A percentile compares a stretch with the other conserved stretches of the same genome.
Conservation (phyloP, 2,888 invertebrate genomes). For the Perdita meconis region DNA sequence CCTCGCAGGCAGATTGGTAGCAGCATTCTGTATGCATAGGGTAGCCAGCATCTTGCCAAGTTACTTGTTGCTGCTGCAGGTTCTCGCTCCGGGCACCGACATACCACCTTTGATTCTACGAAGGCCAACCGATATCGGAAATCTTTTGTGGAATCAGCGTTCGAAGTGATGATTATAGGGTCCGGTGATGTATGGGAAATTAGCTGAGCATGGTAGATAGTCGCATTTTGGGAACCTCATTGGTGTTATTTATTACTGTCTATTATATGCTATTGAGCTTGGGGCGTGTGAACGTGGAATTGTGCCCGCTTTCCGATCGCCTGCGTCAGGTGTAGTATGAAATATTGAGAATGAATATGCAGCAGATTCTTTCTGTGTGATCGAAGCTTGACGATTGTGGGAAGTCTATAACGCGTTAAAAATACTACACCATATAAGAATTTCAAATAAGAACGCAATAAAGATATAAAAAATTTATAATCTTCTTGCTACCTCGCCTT, state of each 20-base stretch:
- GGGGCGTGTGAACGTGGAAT: constrained; percentile 1
- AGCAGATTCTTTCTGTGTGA: too few species aligned
- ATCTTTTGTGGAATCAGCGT: constrained; percentile 66
- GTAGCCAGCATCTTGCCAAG: constrained; percentile 77
- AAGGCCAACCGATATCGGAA: constrained; percentile 73
- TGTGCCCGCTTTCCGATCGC: neutral
- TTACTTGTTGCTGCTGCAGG: constrained; percentile 72
- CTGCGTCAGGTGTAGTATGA: neutral
- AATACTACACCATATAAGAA: too few species aligned
- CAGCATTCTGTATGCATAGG: constrained; percentile 84
- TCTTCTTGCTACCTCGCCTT: too few species aligned
- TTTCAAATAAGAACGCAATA: too few species aligned
- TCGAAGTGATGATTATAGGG: constrained; percentile 64
- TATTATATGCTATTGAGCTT: constrained; percentile 2
- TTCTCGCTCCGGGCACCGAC: constrained; percentile 75
- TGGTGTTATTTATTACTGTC: constrained; percentile 30
- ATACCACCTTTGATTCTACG: constrained; percentile 74
- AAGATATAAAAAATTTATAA: too few species aligned
- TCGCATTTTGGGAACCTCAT: constrained; percentile 24
- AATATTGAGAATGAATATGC: neutral
- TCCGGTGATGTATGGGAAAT: constrained; percentile 40
- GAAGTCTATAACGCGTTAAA: too few species aligned
- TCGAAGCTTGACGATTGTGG: too few species aligned
- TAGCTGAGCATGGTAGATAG: constrained; percentile 10
- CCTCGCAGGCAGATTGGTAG: constrained; percentile 77